Evolutionary conservation across 2,113 vertebrate genomes (phyloP).

Genomic region (Cavia porcellus): DNA sequence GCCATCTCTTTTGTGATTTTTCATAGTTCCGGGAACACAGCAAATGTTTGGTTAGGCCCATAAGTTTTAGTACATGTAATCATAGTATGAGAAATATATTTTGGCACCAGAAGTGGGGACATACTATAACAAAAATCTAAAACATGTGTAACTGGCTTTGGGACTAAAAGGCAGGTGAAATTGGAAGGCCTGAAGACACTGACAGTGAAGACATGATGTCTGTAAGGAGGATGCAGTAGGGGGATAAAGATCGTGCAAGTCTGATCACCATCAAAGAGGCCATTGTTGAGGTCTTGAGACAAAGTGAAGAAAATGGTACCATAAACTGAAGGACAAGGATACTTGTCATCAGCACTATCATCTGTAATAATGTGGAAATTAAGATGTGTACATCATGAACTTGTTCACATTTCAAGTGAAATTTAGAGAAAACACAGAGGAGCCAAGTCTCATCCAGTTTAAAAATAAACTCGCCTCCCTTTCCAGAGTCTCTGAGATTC

Average conservation of each 20-base stretch:
- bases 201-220: background rate
- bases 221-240: background rate
- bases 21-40: background rate
- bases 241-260: background rate
- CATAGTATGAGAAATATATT: background rate
- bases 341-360: background rate
- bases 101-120: background rate
- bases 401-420: background rate
- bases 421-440: slow-evolving; percentile 37
- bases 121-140: background rate
- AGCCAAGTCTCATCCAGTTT: background rate
- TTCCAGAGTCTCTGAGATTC: background rate
- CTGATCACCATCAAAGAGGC: background rate
- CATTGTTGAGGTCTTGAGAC: background rate
- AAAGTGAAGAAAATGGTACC: background rate
- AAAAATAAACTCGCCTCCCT: slow-evolving; percentile 14
- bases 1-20: background rate
- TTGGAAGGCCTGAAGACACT: background rate
- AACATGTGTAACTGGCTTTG: background rate
- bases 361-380: background rate
- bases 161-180: background rate
- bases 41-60: background rate
- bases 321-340: background rate
- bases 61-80: background rate
- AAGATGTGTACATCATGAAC: background rate